These are phyloP conservation scores for Patagioenas fasciata DNA, from an alignment of 2,113 vertebrate species.

Conservation along the genomic window DNA sequence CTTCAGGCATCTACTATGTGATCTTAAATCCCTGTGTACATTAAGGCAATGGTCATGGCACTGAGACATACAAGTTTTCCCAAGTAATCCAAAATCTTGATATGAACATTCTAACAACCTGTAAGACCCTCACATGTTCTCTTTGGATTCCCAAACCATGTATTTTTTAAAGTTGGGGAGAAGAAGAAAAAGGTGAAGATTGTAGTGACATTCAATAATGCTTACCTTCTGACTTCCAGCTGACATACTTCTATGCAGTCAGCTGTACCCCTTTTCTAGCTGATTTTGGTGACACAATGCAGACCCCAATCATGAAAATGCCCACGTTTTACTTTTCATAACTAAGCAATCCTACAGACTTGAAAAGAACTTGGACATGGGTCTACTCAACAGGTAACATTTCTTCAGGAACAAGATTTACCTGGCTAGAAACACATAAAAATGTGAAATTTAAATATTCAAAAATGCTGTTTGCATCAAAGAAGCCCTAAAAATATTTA, in stretches of 20 bases:
- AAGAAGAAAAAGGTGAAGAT: neutral
- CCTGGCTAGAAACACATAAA: neutral
- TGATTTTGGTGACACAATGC: neutral
- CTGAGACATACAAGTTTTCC: neutral
- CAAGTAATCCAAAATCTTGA: neutral
- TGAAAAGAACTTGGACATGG: neutral
- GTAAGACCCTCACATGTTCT: neutral
- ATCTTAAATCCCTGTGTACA: neutral
- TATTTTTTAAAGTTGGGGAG: neutral
- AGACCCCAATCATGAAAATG: neutral
- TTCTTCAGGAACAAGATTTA: neutral
- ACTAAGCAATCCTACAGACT: neutral
- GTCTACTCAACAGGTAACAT: neutral
- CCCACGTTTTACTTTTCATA: neutral
- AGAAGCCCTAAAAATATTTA: neutral
- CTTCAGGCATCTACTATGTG: neutral
- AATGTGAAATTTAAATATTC: neutral
- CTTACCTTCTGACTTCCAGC: neutral
- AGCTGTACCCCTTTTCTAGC: neutral
- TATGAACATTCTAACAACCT: neutral
- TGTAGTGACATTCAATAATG: neutral
- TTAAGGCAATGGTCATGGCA: neutral
- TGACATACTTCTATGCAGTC: neutral
- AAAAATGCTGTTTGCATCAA: neutral
- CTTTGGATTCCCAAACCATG: neutral